Conservation (phyloP, 1,140 invertebrate species). For the Caenorhabditis tropicalis region DNA sequence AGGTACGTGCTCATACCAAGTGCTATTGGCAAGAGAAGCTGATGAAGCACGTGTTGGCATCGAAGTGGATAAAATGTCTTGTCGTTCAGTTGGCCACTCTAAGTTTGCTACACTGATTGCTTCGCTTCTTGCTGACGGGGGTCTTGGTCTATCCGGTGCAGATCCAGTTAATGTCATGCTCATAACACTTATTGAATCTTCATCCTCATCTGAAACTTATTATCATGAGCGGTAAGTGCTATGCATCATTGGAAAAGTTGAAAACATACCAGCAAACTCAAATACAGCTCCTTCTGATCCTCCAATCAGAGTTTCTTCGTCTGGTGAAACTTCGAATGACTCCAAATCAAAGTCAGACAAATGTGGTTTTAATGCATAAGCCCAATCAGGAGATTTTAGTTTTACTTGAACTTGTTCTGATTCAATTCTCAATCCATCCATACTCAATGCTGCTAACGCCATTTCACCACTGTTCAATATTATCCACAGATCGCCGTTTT, state of each 20-base stretch:
- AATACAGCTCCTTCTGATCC: not conserved
- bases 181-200: conserved; percentile 17
- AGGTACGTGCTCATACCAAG: conserved; percentile 31
- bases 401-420: not conserved
- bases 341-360: not conserved
- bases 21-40: conserved; percentile 15
- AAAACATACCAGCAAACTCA: conserved; percentile 43
- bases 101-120: conserved; percentile 1
- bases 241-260: not conserved
- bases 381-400: conserved; percentile 46
- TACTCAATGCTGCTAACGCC: conserved; percentile 69
- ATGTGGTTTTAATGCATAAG: conserved; percentile 6
- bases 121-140: conserved; percentile 36
- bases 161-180: not conserved
- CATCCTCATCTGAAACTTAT: conserved; percentile 46
- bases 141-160: conserved; percentile 45
- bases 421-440: conserved; percentile 63
- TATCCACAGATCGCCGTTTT: conserved; percentile 61
- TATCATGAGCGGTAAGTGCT: not conserved
- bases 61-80: not conserved
- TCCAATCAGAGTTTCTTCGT: not conserved
- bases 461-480: conserved; percentile 64
- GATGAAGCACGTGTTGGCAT: conserved; percentile 13
- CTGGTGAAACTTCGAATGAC: not conserved
- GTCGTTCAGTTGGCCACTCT: conserved; percentile 41